Evolutionary conservation across 2,797 vertebrate genomes (phyloP), one percentile per base, ranked within the genome.

Genomic region (Fringilla coelebs): DNA sequence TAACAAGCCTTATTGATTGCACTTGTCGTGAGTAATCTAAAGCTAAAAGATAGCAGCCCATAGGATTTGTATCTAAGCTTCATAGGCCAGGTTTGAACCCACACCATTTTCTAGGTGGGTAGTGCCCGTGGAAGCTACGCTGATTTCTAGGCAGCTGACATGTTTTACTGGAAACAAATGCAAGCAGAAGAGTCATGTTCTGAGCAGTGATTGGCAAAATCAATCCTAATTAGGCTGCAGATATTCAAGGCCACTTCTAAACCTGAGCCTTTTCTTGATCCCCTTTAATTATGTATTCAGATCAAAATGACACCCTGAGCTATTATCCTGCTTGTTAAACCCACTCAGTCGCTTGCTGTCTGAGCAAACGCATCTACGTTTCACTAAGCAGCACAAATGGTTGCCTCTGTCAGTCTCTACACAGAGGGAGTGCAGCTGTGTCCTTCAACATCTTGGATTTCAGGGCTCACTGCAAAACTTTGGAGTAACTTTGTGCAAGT

Each of bases 201-300:
- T 88, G 34, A 84, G 55, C 55, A 40, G 31, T 74, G 91, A 94
- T 79, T 91, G 94, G 71, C 85, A 96, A 91, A 96, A 96, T 97
- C 96, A 95, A 91, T 97, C 91, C 93, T 97, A 96, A 96, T 96
- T 90, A 96, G 77, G 70, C 92, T 74, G 67, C 45, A 79, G 67
- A 87, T 95, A 95, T 96, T 93, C 94, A 91, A 91, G 88, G 60
- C 80, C 76, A 36, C 63, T 94, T 94, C 91, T 94, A 90, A 90
- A 95, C 91, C 74, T 91, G 80, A 95, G 85, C 88, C 83, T 91
- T 94, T 90, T 84, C 89, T 88, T 91, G 90, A 92, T 95, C 94
- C 13, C 79, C 34, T 96, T 79, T 93, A 94, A 94, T 97, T 96
- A 93, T 67, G 70, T 91, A 94, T 96, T 96, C 94, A 93, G 91